Evolutionary conservation across 2,113 vertebrate species (phyloP).

Genomic region (Lamprologus speciosus): DNA sequence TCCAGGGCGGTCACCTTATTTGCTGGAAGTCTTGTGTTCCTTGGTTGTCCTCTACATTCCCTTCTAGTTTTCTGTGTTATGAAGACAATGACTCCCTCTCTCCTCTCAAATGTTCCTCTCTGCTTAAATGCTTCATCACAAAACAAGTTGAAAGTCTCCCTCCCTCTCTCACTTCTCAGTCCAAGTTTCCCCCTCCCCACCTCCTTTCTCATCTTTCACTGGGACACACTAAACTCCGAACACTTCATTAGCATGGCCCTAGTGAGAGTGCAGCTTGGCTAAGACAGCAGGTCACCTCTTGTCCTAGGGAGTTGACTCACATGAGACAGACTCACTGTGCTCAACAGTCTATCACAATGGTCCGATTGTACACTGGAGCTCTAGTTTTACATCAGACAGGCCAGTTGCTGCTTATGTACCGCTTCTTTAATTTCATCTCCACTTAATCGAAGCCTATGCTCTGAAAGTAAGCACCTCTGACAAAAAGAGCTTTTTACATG

Average conservation of each 20-base stretch:
- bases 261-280: not conserved
- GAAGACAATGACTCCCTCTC: not conserved
- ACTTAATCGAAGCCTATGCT: not conserved
- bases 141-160: slow-evolving; percentile 3
- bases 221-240: not conserved
- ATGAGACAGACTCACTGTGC: slow-evolving; percentile 9
- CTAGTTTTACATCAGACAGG: slow-evolving; percentile 22
- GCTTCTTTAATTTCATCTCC: not conserved
- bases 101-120: not conserved
- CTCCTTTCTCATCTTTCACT: slow-evolving; percentile 43
- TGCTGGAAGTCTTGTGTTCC: not conserved
- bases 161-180: not conserved
- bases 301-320: slow-evolving; percentile 45
- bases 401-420: not conserved
- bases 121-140: slow-evolving; percentile 14
- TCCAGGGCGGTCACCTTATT: not conserved
- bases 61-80: not conserved
- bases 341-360: slow-evolving; percentile 19
- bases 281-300: slow-evolving; percentile 1
- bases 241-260: not conserved
- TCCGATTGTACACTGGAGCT: slow-evolving; percentile 17
- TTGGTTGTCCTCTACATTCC: not conserved
- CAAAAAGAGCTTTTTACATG: not conserved
- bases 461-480: not conserved
- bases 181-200: not conserved